Base-by-base conservation (phyloP, 2,113 vertebrate genomes). In the Brachypodius melanocephalos region DNA sequence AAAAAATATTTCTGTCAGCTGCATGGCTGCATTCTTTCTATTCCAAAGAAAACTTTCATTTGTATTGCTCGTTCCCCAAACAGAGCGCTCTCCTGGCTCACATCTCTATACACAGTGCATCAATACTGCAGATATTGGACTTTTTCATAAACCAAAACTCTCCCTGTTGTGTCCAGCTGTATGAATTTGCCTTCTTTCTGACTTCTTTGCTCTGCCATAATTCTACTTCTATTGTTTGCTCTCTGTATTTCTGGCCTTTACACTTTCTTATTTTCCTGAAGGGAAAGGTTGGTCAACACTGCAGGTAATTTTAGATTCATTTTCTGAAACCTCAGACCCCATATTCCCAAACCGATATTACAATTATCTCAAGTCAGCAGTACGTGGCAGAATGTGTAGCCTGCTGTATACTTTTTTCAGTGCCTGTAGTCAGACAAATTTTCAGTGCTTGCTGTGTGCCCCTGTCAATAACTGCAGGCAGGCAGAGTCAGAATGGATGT, bases 1-100 rank as follows among this genome's bases (percentile, higher is more conserved):
- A 91, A 82, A 73, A 93, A 86, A 66, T 88, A 92, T 85, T 95
- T 82, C 49, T 93, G 14, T 72, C 78, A 66, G 46, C 25, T 78
- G 14, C 72, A 55, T 65, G 32, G 14, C 10, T 8, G 6, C 28
- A 57, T 93, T 68, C 89, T 83, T 42, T 75, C 12, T 80, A 57
- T 83, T 89, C 38, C 49, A 80, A 92, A 22, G 49, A 69, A 95
- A 75, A 34, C 20, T 89, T 94, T 87, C 57, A 59, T 75, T 93
- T 68, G 14, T 81, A 54, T 55, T 88, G 46, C 58, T 79, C 6
- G 3, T 68, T 28, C 5, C 18, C 11, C 34, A 68, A 21, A 89
- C 31, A 58, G 2, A 68, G 13, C 36, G 25, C 4, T 78, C 36
- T 89, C 34, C 12, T 61, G 58, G 58, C 51, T 93, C 49, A 38